Percentiles rank a stretch among this genome's conserved stretches.
Evolutionary conservation across 2,797 vertebrate species (phyloP).

Genomic region (Octomys mimax): DNA sequence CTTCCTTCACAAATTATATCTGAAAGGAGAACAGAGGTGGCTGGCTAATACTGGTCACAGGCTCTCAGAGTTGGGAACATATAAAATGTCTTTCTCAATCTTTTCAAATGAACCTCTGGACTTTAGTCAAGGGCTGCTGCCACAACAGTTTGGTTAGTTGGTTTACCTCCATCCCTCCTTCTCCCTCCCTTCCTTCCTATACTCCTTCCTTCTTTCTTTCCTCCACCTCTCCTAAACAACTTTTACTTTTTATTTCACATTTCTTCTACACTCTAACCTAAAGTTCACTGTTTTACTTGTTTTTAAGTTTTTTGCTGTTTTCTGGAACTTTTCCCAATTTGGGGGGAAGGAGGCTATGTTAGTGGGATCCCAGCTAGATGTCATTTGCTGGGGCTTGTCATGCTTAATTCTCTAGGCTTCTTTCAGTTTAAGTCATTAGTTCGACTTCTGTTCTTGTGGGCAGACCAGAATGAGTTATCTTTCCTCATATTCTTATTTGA

Average conservation of each 20-base stretch:
- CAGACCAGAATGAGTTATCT: neutral
- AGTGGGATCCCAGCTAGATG: neutral
- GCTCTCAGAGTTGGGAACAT: neutral
- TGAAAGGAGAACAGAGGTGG: neutral
- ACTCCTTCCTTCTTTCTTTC: neutral
- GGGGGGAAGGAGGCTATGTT: neutral
- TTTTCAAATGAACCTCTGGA: neutral
- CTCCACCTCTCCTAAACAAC: neutral
- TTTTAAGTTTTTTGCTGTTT: neutral
- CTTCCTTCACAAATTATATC: neutral
- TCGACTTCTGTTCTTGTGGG: neutral
- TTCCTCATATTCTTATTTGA: constrained; percentile 19
- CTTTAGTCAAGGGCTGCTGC: neutral
- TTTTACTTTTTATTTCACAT: neutral
- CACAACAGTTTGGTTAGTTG: neutral
- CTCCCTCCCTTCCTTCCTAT: rapidly evolving
- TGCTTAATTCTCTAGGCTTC: neutral
- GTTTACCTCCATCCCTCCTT: neutral
- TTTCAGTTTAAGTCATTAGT: constrained; percentile 5
- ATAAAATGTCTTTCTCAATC: neutral
- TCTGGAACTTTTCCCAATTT: neutral
- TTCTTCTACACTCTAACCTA: neutral
- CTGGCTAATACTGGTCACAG: neutral
- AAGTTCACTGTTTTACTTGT: neutral
- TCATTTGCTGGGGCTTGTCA: neutral